Conservation (phyloP, 1,140 invertebrate genomes). For the Drosophila bipectinata region DNA sequence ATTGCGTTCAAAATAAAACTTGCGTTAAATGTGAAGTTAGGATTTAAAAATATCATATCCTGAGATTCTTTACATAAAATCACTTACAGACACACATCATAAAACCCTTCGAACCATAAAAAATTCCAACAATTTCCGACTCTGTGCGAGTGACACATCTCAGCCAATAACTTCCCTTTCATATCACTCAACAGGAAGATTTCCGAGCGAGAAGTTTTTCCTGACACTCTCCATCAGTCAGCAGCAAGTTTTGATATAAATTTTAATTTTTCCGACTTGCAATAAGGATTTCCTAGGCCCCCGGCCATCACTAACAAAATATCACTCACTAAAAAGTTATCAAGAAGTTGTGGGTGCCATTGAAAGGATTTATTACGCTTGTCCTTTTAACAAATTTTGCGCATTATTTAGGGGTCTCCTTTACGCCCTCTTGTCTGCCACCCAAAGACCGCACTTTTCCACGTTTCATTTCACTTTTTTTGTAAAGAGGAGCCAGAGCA, state of each 20-base stretch:
- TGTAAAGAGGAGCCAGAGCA: background rate
- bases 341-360: constrained; percentile 71
- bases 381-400: constrained; percentile 81
- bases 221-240: constrained; percentile 40
- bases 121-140: constrained; percentile 26
- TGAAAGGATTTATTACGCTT: constrained; percentile 79
- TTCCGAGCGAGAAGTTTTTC: constrained; percentile 28
- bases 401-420: constrained; percentile 71
- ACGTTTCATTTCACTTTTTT: constrained; percentile 72
- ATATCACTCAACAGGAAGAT: constrained; percentile 49
- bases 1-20: background rate
- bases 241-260: constrained; percentile 59
- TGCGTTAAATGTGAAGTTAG: background rate
- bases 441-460: constrained; percentile 46
- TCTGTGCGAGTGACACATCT: constrained; percentile 13
- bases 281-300: constrained; percentile 42
- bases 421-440: constrained; percentile 4
- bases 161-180: constrained; percentile 44
- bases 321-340: constrained; percentile 76
- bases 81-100: constrained; percentile 14
- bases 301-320: constrained; percentile 45
- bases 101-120: constrained; percentile 6
- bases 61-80: constrained; percentile 15
- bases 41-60: constrained; percentile 1
- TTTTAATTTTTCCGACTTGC: constrained; percentile 63